These are phyloP conservation scores for Chaetodon auriga DNA, from an alignment of 2,113 vertebrate genomes.

Conservation along the genomic window DNA sequence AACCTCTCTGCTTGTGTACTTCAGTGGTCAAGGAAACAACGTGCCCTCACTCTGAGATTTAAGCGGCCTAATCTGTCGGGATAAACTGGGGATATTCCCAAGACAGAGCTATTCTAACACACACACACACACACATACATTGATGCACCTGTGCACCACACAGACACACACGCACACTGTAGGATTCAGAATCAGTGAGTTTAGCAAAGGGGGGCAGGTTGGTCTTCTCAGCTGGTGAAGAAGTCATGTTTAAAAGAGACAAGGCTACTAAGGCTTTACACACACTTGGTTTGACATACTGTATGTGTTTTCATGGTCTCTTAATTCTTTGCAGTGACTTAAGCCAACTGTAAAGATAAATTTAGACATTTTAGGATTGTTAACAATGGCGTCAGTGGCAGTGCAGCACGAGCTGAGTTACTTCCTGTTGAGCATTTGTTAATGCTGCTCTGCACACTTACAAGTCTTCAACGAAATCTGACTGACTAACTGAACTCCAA, in stretches of 20 bases:
- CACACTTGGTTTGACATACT: constrained; percentile 44
- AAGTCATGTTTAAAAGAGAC: constrained; percentile 50
- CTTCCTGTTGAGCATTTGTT: constrained; percentile 9
- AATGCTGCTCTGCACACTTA: constrained; percentile 6
- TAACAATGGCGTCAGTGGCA: constrained; percentile 27
- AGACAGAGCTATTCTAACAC: constrained; percentile 78
- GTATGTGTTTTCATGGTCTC: constrained; percentile 15
- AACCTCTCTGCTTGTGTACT: constrained; percentile 64
- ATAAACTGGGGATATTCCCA: constrained; percentile 81
- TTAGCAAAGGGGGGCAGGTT: constrained; percentile 55
- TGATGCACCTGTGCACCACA: constrained; percentile 19
- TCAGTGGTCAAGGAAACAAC: constrained; percentile 76
- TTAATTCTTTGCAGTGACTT: background rate
- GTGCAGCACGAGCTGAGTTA: constrained; percentile 12
- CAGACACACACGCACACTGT: constrained; percentile 31
- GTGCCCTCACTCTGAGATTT: constrained; percentile 72
- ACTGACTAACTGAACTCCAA: background rate
- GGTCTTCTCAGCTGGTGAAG: constrained; percentile 57
- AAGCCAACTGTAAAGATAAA: background rate
- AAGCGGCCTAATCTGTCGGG: constrained; percentile 83
- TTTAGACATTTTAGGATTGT: background rate
- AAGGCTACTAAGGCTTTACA: constrained; percentile 66
- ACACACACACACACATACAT: constrained; percentile 48
- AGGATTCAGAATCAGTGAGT: constrained; percentile 54
- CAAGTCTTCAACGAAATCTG: background rate